Evolutionary conservation across 2,888 invertebrate genomes (phyloP), one percentile per base, ranked within the genome.

Genomic region (Drosophila melanocephala): DNA sequence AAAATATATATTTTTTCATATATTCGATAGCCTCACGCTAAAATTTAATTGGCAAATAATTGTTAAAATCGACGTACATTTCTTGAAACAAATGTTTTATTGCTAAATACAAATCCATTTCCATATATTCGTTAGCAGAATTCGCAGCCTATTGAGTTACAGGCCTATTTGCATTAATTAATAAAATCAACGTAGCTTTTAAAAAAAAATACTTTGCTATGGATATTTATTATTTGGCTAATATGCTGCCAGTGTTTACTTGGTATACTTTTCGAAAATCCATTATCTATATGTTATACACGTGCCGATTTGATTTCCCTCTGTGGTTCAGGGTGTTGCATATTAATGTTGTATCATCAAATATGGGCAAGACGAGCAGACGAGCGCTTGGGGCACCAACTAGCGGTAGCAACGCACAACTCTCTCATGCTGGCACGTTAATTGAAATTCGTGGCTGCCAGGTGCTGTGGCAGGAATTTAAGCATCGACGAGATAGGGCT

Each of bases 381-480:
- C 58, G 44, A 47, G 37, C 55, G 59, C 63, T 64, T 16, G 32
- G 73, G 62, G 68, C 73, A 64, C 70, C 67, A 74, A 56, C 75
- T 72, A 71, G 51, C 71, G 64, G 26, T 44, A 58, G 52, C 67
- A 61, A 39, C 68, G 59, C 60, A 72, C 61, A 75, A 50, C 78
- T 75, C 70, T 75, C 62, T 72, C 76, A 72, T 83, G 85, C 67
- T 74, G 86, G 84, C 69, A 81, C 85, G 75, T 89, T 87, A 87
- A 91, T 89, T 91, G 91, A 88, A 88, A 91, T 91, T 87, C 87
- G 90, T 84, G 80, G 76, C 65, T 71, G 69, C 72, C 89, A 87
- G 90, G 78, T 87, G 87, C 9, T 32, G 64, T 68, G 55, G 50
- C 50, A 44, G 69, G 77, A 67, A 71, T 75, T 68, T 77, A 75